Evolutionary conservation across 2,797 vertebrate genomes (phyloP).

Genomic region (Cyprinodon diabolis): DNA sequence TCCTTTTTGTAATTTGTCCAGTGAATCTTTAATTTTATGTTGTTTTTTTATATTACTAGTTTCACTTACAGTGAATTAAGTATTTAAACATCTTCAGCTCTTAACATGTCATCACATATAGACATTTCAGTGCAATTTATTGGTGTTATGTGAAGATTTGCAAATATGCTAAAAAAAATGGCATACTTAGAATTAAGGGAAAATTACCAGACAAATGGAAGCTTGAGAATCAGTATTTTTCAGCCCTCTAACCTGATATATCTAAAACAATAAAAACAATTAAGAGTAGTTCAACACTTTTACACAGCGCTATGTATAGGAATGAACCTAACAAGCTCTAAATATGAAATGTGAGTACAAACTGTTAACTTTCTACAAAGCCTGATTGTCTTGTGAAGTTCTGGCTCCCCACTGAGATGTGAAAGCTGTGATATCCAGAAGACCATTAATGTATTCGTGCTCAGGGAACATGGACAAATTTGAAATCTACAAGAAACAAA

Average conservation of each 20-base stretch:
- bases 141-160: not conserved
- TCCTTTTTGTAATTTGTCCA: conserved; percentile 33
- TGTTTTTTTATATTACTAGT: not conserved
- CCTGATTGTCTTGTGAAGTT: conserved; percentile 69
- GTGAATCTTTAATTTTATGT: conserved; percentile 34
- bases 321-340: conserved; percentile 2
- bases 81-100: not conserved
- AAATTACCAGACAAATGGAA: not conserved
- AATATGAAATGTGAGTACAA: conserved; percentile 48
- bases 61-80: not conserved
- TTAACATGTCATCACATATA: not conserved
- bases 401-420: conserved; percentile 55
- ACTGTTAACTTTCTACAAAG: conserved; percentile 43
- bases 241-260: not conserved
- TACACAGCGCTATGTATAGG: not conserved
- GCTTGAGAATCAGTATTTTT: not conserved
- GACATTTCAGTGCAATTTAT: not conserved
- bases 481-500: conserved; percentile 55
- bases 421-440: conserved; percentile 55
- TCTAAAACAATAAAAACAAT: not conserved
- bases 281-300: not conserved
- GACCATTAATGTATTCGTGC: conserved; percentile 58
- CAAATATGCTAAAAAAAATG: not conserved
- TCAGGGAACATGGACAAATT: conserved; percentile 35
- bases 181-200: not conserved